Evolutionary conservation across 2,888 invertebrate species (phyloP).

Genomic region (Cyrtodaria siliqua): DNA sequence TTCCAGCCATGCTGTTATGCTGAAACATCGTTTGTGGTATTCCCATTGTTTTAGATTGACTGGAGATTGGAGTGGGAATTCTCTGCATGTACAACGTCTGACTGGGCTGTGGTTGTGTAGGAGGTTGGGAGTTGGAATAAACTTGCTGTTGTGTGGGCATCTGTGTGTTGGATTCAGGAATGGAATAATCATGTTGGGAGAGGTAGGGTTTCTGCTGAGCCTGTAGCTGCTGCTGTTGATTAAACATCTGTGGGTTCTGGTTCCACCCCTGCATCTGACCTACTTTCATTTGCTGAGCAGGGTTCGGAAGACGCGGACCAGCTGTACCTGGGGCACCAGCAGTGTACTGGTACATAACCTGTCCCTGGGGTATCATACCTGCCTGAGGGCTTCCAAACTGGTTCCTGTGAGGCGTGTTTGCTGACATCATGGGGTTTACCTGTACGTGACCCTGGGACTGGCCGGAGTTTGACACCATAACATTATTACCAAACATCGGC

Average conservation of each 20-base stretch:
- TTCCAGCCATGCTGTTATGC: constrained; percentile 17
- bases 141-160: constrained; percentile 31
- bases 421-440: constrained; percentile 18
- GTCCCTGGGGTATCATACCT: constrained; percentile 53
- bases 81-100: constrained; percentile 69
- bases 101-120: constrained; percentile 32
- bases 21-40: constrained; percentile 45
- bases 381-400: constrained; percentile 75
- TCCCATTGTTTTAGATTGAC: constrained; percentile 24
- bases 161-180: constrained; percentile 54
- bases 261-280: constrained; percentile 67
- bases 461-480: constrained; percentile 47
- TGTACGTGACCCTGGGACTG: constrained; percentile 50
- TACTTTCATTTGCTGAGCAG: constrained; percentile 47
- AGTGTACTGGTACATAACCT: constrained; percentile 58
- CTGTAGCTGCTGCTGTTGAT: constrained; percentile 60
- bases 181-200: constrained; percentile 74
- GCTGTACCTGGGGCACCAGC: constrained; percentile 24
- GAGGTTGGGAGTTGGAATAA: constrained; percentile 13
- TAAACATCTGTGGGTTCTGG: constrained; percentile 67
- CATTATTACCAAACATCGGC: constrained; percentile 54
- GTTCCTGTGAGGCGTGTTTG: constrained; percentile 57
- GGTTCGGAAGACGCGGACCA: constrained; percentile 70
- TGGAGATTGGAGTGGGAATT: constrained; percentile 49
- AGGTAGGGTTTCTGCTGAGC: constrained; percentile 59